Conservation (phyloP, 2,797 vertebrate species). For the Melopsittacus undulatus region DNA sequence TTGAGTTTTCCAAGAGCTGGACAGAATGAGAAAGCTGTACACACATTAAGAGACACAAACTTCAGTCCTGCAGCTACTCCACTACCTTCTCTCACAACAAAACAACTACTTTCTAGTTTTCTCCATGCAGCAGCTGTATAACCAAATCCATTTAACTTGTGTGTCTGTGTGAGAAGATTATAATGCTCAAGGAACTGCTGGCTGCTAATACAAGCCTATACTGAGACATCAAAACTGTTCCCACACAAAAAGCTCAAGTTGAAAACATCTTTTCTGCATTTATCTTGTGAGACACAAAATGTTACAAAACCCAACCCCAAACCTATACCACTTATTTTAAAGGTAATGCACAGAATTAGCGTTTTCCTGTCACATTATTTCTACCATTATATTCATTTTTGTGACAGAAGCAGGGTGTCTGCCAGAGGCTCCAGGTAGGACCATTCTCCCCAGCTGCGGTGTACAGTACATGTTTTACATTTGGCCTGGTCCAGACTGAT, state of each 20-base stretch:
- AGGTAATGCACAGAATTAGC: neutral
- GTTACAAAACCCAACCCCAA: neutral
- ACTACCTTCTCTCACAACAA: neutral
- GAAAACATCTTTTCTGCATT: rapidly evolving
- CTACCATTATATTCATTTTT: neutral
- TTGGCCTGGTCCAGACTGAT: neutral
- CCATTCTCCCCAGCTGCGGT: neutral
- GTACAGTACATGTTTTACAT: neutral
- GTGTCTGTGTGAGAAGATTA: neutral
- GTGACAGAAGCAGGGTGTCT: neutral
- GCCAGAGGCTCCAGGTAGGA: neutral
- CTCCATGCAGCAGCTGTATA: neutral
- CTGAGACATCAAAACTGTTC: neutral
- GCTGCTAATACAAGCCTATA: neutral
- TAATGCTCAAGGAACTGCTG: neutral
- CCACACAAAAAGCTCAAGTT: neutral
- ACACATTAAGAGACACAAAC: neutral
- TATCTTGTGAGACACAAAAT: neutral
- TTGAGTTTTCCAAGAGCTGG: neutral
- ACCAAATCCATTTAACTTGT: neutral
- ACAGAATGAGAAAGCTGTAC: neutral
- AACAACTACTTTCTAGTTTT: neutral
- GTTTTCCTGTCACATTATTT: neutral
- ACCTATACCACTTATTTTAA: neutral
- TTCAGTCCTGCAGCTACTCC: neutral